phyloP scores from a whole-genome alignment of 2,888 invertebrate genomes.

The Odontomyia ornata region DNA sequence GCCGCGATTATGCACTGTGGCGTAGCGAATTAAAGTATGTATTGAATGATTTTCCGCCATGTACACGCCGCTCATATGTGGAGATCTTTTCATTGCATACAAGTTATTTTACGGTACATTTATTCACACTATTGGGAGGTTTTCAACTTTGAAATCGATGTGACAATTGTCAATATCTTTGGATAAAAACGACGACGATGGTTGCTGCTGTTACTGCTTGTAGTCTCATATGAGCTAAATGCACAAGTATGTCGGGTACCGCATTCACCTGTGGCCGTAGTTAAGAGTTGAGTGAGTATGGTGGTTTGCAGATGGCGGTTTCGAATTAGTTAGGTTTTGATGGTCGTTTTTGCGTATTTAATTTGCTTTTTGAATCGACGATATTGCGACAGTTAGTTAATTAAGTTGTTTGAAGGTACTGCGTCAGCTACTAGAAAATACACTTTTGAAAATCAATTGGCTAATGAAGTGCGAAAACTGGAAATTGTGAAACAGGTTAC shows the following conservation, averaged over 20 bases:
- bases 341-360: not conserved
- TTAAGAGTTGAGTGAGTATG: not conserved
- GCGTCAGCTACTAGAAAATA: not conserved
- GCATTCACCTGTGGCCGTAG: not conserved
- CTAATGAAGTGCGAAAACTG: not conserved
- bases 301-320: conserved; percentile 1
- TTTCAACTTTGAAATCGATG: conserved; percentile 13
- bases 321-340: not conserved
- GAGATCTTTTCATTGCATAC: not conserved
- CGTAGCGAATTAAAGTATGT: no score
- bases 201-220: not conserved
- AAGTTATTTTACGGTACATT: conserved; percentile 34
- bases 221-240: not conserved
- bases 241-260: not conserved
- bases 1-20: no score
- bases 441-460: not conserved
- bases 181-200: not conserved
- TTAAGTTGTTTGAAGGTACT: conserved; percentile 16
- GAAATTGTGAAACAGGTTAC: not conserved
- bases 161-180: conserved; percentile 32
- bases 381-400: conserved; percentile 23
- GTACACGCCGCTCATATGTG: not conserved
- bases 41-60: not conserved
- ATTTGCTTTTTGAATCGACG: not conserved
- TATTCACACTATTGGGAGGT: conserved; percentile 29